phyloP scores from a whole-genome alignment of 1,140 invertebrate genomes.

The Pseudomyrmex flavicornis region DNA sequence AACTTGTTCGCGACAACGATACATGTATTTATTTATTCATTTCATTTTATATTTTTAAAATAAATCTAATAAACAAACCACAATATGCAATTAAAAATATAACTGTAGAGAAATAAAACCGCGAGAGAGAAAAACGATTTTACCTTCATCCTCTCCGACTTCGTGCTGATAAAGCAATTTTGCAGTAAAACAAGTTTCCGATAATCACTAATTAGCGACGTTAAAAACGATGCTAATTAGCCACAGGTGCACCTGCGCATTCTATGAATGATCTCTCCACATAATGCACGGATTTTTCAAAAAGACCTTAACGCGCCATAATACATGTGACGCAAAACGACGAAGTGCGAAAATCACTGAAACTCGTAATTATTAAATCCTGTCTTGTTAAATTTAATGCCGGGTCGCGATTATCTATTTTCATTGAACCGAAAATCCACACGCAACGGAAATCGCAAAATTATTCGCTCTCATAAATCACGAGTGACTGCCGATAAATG shows the following conservation, averaged over 20 bases:
- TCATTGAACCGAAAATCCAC: constrained; percentile 39
- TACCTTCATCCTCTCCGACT: background rate
- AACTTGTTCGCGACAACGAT: background rate
- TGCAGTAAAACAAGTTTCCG: constrained; percentile 49
- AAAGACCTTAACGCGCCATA: constrained; percentile 20
- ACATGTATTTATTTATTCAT: constrained; percentile 18
- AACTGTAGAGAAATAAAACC: constrained; percentile 25
- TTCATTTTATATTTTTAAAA: background rate
- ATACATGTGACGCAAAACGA: constrained; percentile 14
- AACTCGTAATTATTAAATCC: constrained; percentile 53
- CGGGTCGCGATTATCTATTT: constrained; percentile 23
- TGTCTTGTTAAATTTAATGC: constrained; percentile 51
- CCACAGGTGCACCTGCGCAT: constrained; percentile 3
- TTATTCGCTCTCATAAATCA: constrained; percentile 55
- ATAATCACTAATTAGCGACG: constrained; percentile 53
- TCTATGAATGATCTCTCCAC: constrained; percentile 25
- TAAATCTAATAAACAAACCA: background rate
- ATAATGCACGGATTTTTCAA: constrained; percentile 46
- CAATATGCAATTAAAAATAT: constrained; percentile 7
- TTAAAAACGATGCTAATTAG: constrained; percentile 55
- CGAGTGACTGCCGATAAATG: constrained; percentile 34
- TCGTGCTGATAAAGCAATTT: constrained; percentile 37
- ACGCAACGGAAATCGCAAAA: constrained; percentile 43
- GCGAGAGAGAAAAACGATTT: constrained; percentile 2
- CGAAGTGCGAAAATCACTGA: constrained; percentile 24